A percentile compares a stretch with the other conserved stretches of the same genome.
Evolutionary conservation across 2,888 invertebrate species (phyloP).

Genomic region (Dexiosoma caninum): DNA sequence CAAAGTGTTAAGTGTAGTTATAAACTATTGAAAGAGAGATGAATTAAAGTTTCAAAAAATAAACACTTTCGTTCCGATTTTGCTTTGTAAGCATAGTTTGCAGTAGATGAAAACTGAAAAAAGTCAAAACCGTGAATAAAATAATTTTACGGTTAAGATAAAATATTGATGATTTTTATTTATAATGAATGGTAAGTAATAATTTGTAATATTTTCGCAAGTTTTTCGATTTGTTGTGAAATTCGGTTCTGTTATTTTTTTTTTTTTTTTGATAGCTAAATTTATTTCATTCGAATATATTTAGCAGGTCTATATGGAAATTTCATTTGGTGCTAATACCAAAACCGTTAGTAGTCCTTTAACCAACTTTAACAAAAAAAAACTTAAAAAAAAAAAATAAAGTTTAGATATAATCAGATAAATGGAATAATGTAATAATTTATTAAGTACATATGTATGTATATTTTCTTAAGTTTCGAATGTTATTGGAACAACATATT

Average conservation of each 20-base stretch:
- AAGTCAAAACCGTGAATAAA: neutral
- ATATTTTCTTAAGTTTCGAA: too few relatives aligned
- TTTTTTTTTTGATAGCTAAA: too few relatives aligned
- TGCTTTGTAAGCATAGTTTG: neutral
- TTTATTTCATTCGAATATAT: too few relatives aligned
- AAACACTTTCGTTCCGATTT: neutral
- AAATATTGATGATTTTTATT: slow-evolving; percentile 53
- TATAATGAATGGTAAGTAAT: slow-evolving; percentile 53
- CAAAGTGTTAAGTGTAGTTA: slow-evolving; percentile 11
- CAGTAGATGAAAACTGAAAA: neutral
- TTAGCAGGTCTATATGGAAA: too few relatives aligned
- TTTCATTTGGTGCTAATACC: too few relatives aligned
- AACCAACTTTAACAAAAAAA: too few relatives aligned
- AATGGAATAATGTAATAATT: too few relatives aligned
- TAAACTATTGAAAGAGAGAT: neutral
- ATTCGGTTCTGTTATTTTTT: neutral
- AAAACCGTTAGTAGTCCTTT: too few relatives aligned
- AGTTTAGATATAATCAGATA: too few relatives aligned
- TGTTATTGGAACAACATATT: too few relatives aligned
- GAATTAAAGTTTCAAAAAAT: neutral
- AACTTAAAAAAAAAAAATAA: too few relatives aligned
- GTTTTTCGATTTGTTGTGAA: neutral
- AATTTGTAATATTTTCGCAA: neutral
- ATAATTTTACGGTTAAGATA: neutral
- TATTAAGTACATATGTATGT: too few relatives aligned